Base-by-base conservation (phyloP, 92 coral and sea anemone species). In the Zoanthus sociatus region DNA sequence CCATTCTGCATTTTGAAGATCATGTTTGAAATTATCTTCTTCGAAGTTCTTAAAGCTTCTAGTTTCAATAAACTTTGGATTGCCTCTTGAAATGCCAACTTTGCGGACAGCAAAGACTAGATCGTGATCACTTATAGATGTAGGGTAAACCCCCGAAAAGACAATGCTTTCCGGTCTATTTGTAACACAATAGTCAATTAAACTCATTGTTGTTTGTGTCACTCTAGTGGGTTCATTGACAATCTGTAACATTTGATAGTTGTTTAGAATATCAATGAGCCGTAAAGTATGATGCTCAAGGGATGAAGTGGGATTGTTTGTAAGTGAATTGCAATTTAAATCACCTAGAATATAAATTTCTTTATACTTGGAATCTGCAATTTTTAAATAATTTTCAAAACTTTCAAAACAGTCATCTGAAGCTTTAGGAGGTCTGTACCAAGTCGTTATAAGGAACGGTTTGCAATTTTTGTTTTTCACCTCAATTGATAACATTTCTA, bases 371-470 rank as follows among this genome's bases (percentile, higher is more conserved):
- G 42, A 37, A 37, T 90, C 88, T 3, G 84, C 51, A 4, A 70
- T 53, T 54, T 48, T 64, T 71, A 89, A 32, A 63, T 73, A 42
- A 42, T 56, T 9, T 74, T 79, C 70, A 30, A 83, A 89, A 73
- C 63, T 83, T 11, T 89, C 92, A 84, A 89, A 89, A 64, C 21
- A 73, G 31, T 61, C 47, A 8, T 54, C 63, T 54, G 83, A 32
- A 16, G 74, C 31, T 68, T 83, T 83, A 6, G 92, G 92, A 32
- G 92, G 92, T 53, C 92, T 78, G 56, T 84, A 83, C 92, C 92
- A 89, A 16, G 92, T 83, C 81, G 78, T 76, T 21, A 89, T 53
- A 33, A 89, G 46, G 46, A 89, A 89, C 4, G 84, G 78, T 17
- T 45, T 30, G 18, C 84, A 84, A 45, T 73, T 86, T 9, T 76